These are phyloP conservation scores for Punctoribates punctum DNA, from an alignment of 2,888 invertebrate genomes.

Conservation along the genomic window DNA sequence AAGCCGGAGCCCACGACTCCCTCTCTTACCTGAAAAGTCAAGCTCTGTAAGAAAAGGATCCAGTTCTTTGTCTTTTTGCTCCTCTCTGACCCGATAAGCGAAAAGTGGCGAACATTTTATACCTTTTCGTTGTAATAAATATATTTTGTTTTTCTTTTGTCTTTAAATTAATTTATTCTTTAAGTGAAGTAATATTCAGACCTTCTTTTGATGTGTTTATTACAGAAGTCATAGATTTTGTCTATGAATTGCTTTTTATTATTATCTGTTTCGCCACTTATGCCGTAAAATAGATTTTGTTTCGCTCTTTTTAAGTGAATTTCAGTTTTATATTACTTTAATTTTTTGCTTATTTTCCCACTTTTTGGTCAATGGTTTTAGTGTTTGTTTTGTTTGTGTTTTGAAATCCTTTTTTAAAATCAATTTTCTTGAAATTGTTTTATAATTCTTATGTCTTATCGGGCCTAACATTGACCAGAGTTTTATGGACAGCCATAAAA, in stretches of 20 bases:
- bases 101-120: not conserved
- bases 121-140: not conserved
- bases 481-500: not conserved
- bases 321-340: no score
- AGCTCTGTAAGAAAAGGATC: not conserved
- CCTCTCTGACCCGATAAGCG: not conserved
- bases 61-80: not conserved
- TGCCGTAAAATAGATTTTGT: not conserved
- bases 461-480: not conserved
- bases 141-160: not conserved
- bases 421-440: not conserved
- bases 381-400: not conserved
- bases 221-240: not conserved
- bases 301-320: no score
- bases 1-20: not conserved
- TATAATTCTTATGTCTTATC: slow-evolving; percentile 3
- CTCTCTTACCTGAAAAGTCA: not conserved
- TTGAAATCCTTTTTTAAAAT: not conserved
- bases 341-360: not conserved
- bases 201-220: not conserved
- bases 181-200: not conserved
- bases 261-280: not conserved
- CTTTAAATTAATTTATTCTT: not conserved
- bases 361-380: not conserved
- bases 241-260: not conserved